These are phyloP conservation scores for Zenarchopterus dispar DNA, from an alignment of 2,797 vertebrate species.

Conservation along the genomic window DNA sequence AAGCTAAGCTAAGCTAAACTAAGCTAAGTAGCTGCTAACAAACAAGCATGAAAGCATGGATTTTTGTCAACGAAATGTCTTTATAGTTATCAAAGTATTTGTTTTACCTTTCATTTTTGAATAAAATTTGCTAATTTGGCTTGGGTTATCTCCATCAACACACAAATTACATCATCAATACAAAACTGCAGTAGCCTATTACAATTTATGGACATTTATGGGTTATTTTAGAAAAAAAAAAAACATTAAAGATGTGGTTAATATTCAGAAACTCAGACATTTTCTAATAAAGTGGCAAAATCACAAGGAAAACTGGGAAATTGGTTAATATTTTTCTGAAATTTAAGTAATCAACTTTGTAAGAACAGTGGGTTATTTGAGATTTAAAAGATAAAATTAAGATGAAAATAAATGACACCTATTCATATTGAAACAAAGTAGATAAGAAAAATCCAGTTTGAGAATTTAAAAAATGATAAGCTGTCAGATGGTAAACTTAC, in stretches of 20 bases:
- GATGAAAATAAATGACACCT: no score
- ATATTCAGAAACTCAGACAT: not conserved
- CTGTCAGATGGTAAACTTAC: no score
- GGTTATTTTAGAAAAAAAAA: not conserved
- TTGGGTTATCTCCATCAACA: constrained; percentile 29
- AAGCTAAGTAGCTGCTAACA: constrained; percentile 6
- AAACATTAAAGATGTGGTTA: not conserved
- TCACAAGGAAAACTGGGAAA: no score
- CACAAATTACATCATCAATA: constrained; percentile 45
- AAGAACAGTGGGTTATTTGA: no score
- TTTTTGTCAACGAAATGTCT: not conserved
- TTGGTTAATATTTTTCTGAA: no score
- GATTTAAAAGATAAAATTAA: no score
- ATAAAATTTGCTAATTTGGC: constrained; percentile 24
- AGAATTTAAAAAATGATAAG: no score
- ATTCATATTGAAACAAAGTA: no score
- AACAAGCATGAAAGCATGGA: no score
- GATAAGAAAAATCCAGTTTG: no score
- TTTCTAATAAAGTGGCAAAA: not conserved
- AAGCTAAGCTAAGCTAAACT: constrained; percentile 26
- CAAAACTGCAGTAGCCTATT: constrained; percentile 21
- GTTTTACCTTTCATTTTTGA: constrained; percentile 18
- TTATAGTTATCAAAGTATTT: constrained; percentile 1
- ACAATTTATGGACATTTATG: not conserved
- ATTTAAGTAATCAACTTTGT: no score